phyloP scores from a whole-genome alignment of 1,140 invertebrate species.

The Lineus longissimus region DNA sequence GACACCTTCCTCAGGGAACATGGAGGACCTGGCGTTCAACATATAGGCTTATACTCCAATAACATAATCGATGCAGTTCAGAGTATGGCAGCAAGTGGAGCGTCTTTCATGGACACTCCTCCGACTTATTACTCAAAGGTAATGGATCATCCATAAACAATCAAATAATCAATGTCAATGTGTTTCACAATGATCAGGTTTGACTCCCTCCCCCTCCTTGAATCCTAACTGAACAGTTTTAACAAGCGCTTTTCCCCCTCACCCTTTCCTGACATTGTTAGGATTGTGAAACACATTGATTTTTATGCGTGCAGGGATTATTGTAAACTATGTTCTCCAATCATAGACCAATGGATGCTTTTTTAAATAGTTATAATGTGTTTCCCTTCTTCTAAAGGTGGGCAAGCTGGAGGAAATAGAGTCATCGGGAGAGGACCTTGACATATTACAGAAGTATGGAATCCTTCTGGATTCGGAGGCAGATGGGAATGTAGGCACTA shows the following conservation, averaged over 20 bases:
- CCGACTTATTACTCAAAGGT: slow-evolving; percentile 55
- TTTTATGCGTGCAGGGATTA: too few relatives aligned
- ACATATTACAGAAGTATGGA: slow-evolving; percentile 31
- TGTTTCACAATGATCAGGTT: neutral
- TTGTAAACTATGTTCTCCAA: too few relatives aligned
- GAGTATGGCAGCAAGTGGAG: slow-evolving; percentile 34
- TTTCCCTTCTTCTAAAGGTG: slow-evolving; percentile 28
- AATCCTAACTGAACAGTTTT: neutral
- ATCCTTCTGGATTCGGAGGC: slow-evolving; percentile 54
- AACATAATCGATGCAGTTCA: slow-evolving; percentile 50
- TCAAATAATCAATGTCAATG: neutral
- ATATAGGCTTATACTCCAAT: slow-evolving; percentile 54
- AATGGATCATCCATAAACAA: neutral
- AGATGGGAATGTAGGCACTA: slow-evolving; percentile 24
- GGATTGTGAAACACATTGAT: too few relatives aligned
- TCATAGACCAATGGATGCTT: too few relatives aligned
- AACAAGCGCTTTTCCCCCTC: too few relatives aligned
- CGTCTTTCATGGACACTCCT: slow-evolving; percentile 55
- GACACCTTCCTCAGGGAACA: slow-evolving; percentile 55
- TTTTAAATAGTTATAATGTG: too few relatives aligned
- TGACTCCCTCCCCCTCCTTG: neutral
- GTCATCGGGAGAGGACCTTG: slow-evolving; percentile 41
- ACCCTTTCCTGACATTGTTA: too few relatives aligned
- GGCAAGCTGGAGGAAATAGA: slow-evolving; percentile 48
- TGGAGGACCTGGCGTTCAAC: slow-evolving; percentile 57